Base-by-base conservation (phyloP, 2,888 invertebrate genomes). In the Lymantria dispar region DNA sequence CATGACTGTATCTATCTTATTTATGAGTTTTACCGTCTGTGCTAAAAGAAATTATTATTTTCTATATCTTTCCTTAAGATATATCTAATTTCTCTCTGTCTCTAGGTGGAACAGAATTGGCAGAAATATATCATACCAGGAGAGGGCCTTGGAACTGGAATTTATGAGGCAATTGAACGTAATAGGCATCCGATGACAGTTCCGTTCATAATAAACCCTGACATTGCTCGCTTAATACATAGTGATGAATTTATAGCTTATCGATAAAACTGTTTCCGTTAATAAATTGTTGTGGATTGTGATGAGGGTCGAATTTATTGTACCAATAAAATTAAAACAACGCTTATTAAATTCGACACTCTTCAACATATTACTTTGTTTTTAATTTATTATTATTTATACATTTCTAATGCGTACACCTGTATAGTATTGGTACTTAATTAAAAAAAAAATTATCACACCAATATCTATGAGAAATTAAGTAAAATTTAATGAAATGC, bases 171-270 rank as follows among this genome's bases (percentile, higher is more conserved):
- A 67, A 68, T 72, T 69, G 68, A 66, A 68, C 62, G 66, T 72
- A 77, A 76, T 74, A 73, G 74, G 73, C 72, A 68, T 72, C 77
- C 74, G 72, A 76, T 76, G 77, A 76, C 76, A 72, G 69, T 74
- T 74, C 71, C 71, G 75, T 50, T 77, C 72, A 73, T 76, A 76
- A 77, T 77, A 76, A 76, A 70, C 74, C 57, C 65, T 55, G 64
- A 62, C 64, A 64, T 62, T 54, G 64, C 70, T 59, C 65, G 68
- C 65, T 62, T 67, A 64, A 67, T 68, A 59, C 56, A 50, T 67
- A 68, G 69, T 55, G 67, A 67, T 58, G 54, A 52, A 54, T 52
- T 56, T 53, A 55, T 40, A 56, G 33, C 44, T 38, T 69, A 60
- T 61, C 65, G 68, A 64, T 63, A 58, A 50, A 56, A 54, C 43